Evolutionary conservation across 2,113 vertebrate species (phyloP).

Genomic region (Channa maculata): DNA sequence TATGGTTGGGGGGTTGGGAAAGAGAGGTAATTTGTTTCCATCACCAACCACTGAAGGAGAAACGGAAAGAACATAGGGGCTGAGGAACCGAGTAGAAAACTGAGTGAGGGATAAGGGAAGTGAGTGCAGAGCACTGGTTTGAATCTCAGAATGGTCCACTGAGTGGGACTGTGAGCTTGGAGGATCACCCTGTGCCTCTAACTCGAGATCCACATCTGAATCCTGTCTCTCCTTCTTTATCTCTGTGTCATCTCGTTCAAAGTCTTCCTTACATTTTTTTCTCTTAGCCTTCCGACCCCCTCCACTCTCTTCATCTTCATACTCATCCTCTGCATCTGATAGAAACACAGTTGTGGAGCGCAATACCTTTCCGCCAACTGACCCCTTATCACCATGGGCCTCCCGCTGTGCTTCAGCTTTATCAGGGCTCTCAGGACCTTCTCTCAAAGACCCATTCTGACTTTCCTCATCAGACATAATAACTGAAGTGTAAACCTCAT

Average conservation of each 20-base stretch:
- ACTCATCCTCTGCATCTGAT: slow-evolving; percentile 85
- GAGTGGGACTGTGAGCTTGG: slow-evolving; percentile 70
- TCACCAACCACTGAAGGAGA: slow-evolving; percentile 76
- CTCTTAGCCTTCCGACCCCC: slow-evolving; percentile 60
- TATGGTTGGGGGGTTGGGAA: slow-evolving; percentile 73
- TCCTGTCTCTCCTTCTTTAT: slow-evolving; percentile 80
- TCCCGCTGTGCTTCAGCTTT: slow-evolving; percentile 72
- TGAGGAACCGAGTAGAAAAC: slow-evolving; percentile 81
- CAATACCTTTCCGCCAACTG: slow-evolving; percentile 81
- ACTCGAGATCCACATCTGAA: slow-evolving; percentile 80
- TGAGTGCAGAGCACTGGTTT: slow-evolving; percentile 73
- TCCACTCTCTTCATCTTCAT: slow-evolving; percentile 79
- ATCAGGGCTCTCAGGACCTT: slow-evolving; percentile 70
- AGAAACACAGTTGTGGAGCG: slow-evolving; percentile 85
- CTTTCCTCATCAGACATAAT: slow-evolving; percentile 85
- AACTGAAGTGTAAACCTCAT: slow-evolving; percentile 84
- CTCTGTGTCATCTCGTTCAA: slow-evolving; percentile 76
- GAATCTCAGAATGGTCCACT: slow-evolving; percentile 66
- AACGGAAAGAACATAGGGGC: slow-evolving; percentile 82
- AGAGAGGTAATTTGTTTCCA: slow-evolving; percentile 73
- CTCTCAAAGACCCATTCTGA: slow-evolving; percentile 74
- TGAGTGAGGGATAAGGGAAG: slow-evolving; percentile 80
- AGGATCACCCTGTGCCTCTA: slow-evolving; percentile 84
- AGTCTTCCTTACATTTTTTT: slow-evolving; percentile 75
- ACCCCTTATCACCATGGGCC: slow-evolving; percentile 61